Conservation (phyloP, 2,113 vertebrate genomes). For the Plectropomus leopardus region DNA sequence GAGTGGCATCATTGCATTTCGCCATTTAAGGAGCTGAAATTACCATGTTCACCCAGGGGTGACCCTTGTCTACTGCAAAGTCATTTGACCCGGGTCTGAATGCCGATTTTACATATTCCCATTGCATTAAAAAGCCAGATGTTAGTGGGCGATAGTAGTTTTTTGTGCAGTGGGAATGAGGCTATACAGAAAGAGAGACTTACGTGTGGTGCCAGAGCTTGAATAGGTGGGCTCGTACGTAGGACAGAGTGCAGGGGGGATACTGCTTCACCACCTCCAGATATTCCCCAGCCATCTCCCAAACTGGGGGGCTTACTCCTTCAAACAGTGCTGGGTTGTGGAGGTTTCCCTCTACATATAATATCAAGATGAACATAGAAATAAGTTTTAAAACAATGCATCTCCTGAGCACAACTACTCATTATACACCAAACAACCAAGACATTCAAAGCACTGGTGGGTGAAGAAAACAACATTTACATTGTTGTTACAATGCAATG, state of each 20-base stretch:
- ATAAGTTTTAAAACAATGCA: neutral
- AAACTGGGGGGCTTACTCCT: constrained; percentile 91
- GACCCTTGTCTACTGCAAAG: no score
- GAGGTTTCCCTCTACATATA: constrained; percentile 92
- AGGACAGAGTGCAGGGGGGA: constrained; percentile 93
- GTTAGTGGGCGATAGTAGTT: no score
- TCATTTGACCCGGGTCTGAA: no score
- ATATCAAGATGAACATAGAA: neutral
- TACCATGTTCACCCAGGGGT: no score
- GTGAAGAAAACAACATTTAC: no score
- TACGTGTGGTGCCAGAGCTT: constrained; percentile 99
- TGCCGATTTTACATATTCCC: no score
- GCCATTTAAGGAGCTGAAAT: no score
- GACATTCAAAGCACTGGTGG: no score
- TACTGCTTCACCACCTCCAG: constrained; percentile 90
- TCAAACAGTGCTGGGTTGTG: constrained; percentile 98
- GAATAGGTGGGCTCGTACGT: constrained; percentile 95
- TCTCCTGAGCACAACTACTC: neutral
- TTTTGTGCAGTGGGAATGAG: no score
- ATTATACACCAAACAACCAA: neutral
- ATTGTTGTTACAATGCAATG: no score
- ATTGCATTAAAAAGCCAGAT: no score
- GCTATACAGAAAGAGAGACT: constrained; percentile 70
- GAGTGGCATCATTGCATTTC: no score
- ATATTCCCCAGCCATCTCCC: constrained; percentile 98